Conservation (phyloP, 2,888 invertebrate species). For the Drosophila suboccidentalis region DNA sequence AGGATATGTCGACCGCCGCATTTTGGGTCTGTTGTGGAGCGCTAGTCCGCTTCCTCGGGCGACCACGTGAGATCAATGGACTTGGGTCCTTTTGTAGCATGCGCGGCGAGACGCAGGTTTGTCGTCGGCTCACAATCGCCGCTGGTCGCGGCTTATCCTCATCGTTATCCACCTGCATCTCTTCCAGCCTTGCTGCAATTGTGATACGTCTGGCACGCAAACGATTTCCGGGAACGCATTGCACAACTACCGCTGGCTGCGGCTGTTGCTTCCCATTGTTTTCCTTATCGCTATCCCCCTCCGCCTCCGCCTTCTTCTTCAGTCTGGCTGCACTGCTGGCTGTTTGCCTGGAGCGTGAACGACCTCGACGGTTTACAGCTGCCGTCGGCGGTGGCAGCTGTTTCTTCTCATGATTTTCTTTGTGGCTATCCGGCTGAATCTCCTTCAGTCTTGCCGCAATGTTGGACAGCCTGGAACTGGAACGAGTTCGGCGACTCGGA, state of each 20-base stretch:
- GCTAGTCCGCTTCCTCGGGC: background rate
- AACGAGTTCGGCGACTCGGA: background rate
- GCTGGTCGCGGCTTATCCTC: background rate
- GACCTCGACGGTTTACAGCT: background rate
- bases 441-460: background rate
- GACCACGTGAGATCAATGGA: slow-evolving; percentile 2
- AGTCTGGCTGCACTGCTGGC: background rate
- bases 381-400: background rate
- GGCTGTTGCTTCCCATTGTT: background rate
- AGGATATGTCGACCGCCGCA: slow-evolving; percentile 31
- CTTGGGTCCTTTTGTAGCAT: background rate
- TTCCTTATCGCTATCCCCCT: background rate
- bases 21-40: background rate
- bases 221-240: background rate
- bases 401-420: background rate
- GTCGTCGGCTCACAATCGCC: background rate
- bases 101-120: background rate
- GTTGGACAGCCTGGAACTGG: background rate
- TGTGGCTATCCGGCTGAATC: background rate
- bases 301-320: background rate
- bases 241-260: background rate
- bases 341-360: background rate
- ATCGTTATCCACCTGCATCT: slow-evolving; percentile 4
- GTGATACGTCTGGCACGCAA: background rate
- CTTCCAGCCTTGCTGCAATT: background rate